These are phyloP conservation scores for Epinephelus awoara DNA, from an alignment of 2,797 vertebrate genomes.

Conservation along the genomic window DNA sequence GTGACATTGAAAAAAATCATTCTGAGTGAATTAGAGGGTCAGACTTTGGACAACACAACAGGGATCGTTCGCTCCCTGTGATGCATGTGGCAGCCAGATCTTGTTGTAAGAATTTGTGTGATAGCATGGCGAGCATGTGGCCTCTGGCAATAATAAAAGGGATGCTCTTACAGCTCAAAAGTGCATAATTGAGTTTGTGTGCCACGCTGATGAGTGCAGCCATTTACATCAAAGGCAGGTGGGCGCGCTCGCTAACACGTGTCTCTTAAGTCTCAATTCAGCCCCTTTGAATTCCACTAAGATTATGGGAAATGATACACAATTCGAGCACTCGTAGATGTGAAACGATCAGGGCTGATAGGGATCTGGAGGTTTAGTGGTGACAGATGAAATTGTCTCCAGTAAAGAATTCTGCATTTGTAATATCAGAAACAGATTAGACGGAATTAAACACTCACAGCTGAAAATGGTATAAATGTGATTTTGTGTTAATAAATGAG, in stretches of 20 bases:
- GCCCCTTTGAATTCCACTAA: constrained; percentile 78
- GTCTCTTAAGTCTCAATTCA: constrained; percentile 74
- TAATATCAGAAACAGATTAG: constrained; percentile 75
- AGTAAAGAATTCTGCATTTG: constrained; percentile 75
- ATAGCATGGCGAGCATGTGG: constrained; percentile 59
- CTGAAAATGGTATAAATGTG: constrained; percentile 64
- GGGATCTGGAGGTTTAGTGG: constrained; percentile 81
- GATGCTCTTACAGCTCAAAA: constrained; percentile 75
- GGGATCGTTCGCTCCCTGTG: constrained; percentile 38
- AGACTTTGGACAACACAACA: constrained; percentile 33
- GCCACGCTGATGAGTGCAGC: constrained; percentile 76
- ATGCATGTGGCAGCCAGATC: constrained; percentile 54
- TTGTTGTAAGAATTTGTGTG: constrained; percentile 60
- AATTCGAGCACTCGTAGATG: constrained; percentile 78
- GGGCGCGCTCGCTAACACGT: constrained; percentile 64
- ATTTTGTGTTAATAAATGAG: constrained; percentile 52
- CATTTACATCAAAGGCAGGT: constrained; percentile 80
- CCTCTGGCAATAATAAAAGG: constrained; percentile 77
- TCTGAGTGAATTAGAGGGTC: constrained; percentile 22
- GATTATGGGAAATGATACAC: constrained; percentile 80
- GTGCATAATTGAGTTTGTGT: constrained; percentile 79
- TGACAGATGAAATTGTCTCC: constrained; percentile 77
- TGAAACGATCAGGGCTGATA: constrained; percentile 80
- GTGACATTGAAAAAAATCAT: constrained; percentile 32
- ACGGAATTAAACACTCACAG: constrained; percentile 69